These are phyloP conservation scores for Holothuria leucospilota DNA, from an alignment of 53 echinoderm and acorn worm species.

Conservation along the genomic window DNA sequence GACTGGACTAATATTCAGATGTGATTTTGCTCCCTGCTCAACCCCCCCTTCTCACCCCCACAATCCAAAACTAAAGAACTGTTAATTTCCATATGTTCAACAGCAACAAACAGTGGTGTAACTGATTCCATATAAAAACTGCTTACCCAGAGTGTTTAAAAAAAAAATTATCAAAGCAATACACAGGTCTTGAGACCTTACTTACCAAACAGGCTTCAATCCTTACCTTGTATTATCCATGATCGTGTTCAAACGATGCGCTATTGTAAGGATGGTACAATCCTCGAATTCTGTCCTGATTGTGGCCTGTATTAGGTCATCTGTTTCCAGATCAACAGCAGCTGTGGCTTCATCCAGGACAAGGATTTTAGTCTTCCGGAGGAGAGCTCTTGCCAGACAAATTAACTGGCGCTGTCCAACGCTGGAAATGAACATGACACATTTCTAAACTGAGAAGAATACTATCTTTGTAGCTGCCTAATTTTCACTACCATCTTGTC, in stretches of 20 bases:
- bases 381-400: conserved; percentile 89
- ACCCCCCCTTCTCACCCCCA: no score
- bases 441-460: no score
- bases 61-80: no score
- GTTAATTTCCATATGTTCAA: neutral
- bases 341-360: conserved; percentile 94
- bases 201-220: neutral
- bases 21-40: no score
- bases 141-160: no score
- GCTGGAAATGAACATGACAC: conserved; percentile 46
- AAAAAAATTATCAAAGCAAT: no score
- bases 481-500: no score
- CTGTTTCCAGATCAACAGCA: conserved; percentile 97
- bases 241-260: conserved; percentile 93
- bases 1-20: no score
- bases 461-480: no score
- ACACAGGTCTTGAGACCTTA: no score
- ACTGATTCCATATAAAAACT: no score
- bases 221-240: conserved; percentile 85
- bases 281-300: conserved; percentile 87
- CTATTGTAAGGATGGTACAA: conserved; percentile 89
- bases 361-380: conserved; percentile 88
- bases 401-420: conserved; percentile 97
- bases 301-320: conserved; percentile 91
- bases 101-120: no score